Evolutionary conservation across 2,797 vertebrate species (phyloP), one percentile per base, ranked within the genome.

Genomic region (Phalloptychus januarius): DNA sequence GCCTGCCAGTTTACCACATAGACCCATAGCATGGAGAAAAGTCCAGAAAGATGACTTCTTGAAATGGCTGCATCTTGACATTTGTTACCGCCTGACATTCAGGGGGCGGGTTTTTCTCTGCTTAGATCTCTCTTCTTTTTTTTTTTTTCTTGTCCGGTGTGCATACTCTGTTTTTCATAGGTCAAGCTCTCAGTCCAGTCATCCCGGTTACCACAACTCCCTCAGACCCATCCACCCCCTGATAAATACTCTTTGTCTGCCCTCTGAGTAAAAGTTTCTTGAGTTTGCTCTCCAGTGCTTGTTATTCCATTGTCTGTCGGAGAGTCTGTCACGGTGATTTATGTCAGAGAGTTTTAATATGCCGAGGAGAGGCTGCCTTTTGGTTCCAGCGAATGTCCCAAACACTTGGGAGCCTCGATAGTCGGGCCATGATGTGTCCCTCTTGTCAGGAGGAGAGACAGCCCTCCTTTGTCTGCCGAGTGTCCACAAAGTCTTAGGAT

Each of bases 311-410:
- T 89, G 92, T 94, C 86, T 89, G 85, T 90, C 85, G 87, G 76
- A 86, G 74, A 86, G 86, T 89, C 89, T 90, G 92, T 92, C 91
- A 83, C 89, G 85, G 83, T 90, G 90, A 94, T 94, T 91, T 86
- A 94, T 92, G 89, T 90, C 89, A 85, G 75, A 85, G 75, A 78
- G 71, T 85, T 94, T 93, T 94, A 93, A 93, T 93, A 90, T 91
- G 91, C 87, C 42, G 79, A 84, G 83, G 78, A 81, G 83, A 85
- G 87, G 77, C 85, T 88, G 75, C 82, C 87, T 90, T 82, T 73
- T 83, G 79, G 88, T 89, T 76, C 63, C 50, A 80, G 83, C 88
- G 79, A 90, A 90, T 85, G 79, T 82, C 83, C 77, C 79, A 88
- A 90, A 81, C 88, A 85, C 90, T 80, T 70, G 86, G 90, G 91